Evolutionary conservation across 2,888 invertebrate species (phyloP).

Genomic region (Apamea crenata): DNA sequence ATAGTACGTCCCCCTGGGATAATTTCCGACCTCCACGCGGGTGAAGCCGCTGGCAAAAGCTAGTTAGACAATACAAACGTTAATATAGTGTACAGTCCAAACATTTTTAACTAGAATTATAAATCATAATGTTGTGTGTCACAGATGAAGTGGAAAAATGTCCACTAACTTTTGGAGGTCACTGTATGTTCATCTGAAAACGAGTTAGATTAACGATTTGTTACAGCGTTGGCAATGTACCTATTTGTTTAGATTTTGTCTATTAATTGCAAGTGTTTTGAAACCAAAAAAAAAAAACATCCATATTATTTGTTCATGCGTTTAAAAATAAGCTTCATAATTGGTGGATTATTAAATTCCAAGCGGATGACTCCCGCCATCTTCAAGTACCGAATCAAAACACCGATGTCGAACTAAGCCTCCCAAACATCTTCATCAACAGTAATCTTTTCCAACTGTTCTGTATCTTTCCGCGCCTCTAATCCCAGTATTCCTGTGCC

Average conservation of each 20-base stretch:
- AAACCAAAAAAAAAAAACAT: background rate
- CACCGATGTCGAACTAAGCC: background rate
- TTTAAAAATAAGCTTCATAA: background rate
- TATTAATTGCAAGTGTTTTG: background rate
- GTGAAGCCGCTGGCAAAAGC: too few relatives aligned
- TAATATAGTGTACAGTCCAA: too few relatives aligned
- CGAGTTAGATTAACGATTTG: background rate
- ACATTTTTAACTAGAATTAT: too few relatives aligned
- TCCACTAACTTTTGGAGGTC: too few relatives aligned
- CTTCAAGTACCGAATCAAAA: background rate
- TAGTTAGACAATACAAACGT: too few relatives aligned
- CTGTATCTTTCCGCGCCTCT: background rate
- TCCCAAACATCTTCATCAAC: background rate
- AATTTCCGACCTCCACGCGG: too few relatives aligned
- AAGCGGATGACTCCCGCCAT: background rate
- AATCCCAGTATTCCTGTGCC: slow-evolving; percentile 19
- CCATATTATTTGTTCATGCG: background rate
- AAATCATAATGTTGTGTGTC: too few relatives aligned
- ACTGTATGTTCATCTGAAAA: background rate
- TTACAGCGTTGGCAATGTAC: background rate
- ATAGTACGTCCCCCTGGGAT: too few relatives aligned
- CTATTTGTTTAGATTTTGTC: background rate
- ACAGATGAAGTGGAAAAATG: too few relatives aligned
- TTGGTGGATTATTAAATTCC: background rate
- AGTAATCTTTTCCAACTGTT: slow-evolving; percentile 15